phyloP scores from a whole-genome alignment of 2,797 vertebrate species.

The Morelia viridis region DNA sequence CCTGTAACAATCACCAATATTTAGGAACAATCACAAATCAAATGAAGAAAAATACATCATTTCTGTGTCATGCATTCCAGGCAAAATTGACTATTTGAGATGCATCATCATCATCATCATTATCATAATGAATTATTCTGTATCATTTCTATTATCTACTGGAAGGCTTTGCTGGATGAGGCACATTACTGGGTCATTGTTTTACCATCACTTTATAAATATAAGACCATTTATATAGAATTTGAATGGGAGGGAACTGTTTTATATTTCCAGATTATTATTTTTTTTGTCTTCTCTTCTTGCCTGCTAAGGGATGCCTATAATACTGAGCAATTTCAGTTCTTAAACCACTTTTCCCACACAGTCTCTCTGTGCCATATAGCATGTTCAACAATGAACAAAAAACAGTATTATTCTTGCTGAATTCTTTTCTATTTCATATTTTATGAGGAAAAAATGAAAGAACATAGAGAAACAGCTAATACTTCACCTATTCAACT shows the following conservation, averaged over 20 bases:
- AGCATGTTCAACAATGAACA: slow-evolving; percentile 42
- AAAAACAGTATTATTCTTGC: slow-evolving; percentile 44
- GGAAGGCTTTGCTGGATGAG: slow-evolving; percentile 27
- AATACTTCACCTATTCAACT: slow-evolving; percentile 51
- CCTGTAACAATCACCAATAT: background rate
- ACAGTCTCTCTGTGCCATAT: slow-evolving; percentile 41
- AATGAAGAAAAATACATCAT: background rate
- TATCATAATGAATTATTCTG: background rate
- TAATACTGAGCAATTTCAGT: slow-evolving; percentile 41
- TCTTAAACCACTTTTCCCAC: slow-evolving; percentile 53
- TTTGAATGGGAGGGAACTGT: background rate
- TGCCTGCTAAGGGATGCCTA: background rate
- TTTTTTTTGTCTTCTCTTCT: background rate
- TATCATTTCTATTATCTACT: slow-evolving; percentile 4
- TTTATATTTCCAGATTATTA: background rate
- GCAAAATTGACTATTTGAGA: background rate
- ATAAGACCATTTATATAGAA: background rate
- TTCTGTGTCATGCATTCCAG: background rate
- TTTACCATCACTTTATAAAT: slow-evolving; percentile 12
- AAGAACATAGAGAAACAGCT: slow-evolving; percentile 54
- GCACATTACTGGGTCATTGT: slow-evolving; percentile 13
- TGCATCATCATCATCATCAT: too few species aligned
- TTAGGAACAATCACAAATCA: background rate
- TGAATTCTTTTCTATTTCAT: slow-evolving; percentile 53
- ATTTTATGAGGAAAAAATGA: slow-evolving; percentile 48